These are phyloP conservation scores for Tyto alba DNA, from an alignment of 2,113 vertebrate genomes.

Conservation along the genomic window DNA sequence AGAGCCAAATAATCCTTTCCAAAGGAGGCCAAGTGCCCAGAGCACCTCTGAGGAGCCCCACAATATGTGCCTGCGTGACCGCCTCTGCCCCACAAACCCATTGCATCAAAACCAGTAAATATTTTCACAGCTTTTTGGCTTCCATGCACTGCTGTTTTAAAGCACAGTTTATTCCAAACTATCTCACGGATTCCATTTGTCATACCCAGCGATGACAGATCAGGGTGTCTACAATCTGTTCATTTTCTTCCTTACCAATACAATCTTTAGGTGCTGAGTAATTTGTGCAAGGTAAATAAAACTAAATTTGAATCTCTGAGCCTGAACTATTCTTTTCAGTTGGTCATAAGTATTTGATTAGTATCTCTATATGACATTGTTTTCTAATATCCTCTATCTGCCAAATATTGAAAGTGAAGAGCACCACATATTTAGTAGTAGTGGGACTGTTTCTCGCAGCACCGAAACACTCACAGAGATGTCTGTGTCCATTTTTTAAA, in stretches of 20 bases:
- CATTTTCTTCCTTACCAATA: not conserved
- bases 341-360: not conserved
- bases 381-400: not conserved
- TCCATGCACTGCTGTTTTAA: not conserved
- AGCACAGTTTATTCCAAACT: not conserved
- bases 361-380: not conserved
- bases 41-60: rapidly evolving
- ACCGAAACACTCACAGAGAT: not conserved
- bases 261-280: not conserved
- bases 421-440: not conserved
- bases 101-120: not conserved
- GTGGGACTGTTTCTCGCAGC: not conserved
- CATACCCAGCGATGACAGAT: no score
- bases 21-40: not conserved
- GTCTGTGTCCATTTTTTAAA: not conserved
- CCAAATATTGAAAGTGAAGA: not conserved
- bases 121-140: not conserved
- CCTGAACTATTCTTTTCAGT: not conserved
- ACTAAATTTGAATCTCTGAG: not conserved
- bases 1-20: not conserved
- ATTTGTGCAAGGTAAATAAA: not conserved
- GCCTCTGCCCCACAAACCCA: rapidly evolving
- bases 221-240: not conserved
- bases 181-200: not conserved
- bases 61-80: not conserved